These are phyloP conservation scores for Euwallacea similis DNA, from an alignment of 1,140 invertebrate genomes.

Conservation along the genomic window DNA sequence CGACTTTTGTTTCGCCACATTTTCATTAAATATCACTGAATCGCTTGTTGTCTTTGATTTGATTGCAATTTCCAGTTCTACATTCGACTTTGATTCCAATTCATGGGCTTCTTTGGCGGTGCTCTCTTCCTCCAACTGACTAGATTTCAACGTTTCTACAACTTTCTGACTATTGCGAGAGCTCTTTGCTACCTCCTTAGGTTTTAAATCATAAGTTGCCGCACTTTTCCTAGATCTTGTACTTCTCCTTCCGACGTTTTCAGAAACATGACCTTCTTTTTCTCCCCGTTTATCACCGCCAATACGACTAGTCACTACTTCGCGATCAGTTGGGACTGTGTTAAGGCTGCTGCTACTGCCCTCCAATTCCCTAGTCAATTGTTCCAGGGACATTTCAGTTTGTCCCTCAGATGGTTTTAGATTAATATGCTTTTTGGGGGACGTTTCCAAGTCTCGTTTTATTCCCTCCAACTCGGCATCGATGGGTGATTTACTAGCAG, in stretches of 20 bases:
- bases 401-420: neutral
- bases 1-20: too few species aligned
- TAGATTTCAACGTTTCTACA: neutral
- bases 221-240: neutral
- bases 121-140: slow-evolving; percentile 1
- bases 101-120: neutral
- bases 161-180: neutral
- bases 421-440: neutral
- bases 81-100: too few species aligned
- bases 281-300: neutral
- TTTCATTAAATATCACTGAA: too few species aligned
- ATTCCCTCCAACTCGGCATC: slow-evolving; percentile 15
- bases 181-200: neutral
- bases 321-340: neutral
- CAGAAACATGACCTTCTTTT: neutral
- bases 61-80: too few species aligned
- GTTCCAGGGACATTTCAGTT: slow-evolving; percentile 16
- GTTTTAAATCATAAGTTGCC: neutral
- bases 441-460: slow-evolving; percentile 5
- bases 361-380: slow-evolving; percentile 9
- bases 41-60: too few species aligned
- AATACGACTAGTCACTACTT: neutral
- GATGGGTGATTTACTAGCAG: slow-evolving; percentile 1
- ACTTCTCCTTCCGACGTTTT: neutral
- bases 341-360: neutral